Evolutionary conservation across 2,797 vertebrate species (phyloP).

Genomic region (Lacerta bilineata): DNA sequence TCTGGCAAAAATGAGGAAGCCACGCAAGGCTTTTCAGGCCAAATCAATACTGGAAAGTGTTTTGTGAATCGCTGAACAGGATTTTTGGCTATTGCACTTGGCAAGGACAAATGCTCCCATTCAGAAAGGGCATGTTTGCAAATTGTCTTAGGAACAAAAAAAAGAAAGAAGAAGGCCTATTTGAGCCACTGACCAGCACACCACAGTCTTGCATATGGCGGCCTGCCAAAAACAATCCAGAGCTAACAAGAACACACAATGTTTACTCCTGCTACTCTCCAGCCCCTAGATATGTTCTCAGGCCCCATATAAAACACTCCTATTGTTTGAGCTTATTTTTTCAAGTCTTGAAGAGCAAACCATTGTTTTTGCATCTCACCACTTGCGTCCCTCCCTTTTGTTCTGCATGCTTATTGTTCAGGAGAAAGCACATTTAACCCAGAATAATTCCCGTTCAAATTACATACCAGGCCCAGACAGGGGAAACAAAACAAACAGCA

Average conservation of each 20-base stretch:
- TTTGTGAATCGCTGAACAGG: constrained; percentile 56
- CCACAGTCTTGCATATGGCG: constrained; percentile 29
- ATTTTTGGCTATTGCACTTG: constrained; percentile 59
- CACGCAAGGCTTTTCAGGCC: constrained; percentile 60
- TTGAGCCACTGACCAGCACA: constrained; percentile 41
- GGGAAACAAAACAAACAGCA: background rate
- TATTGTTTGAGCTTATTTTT: constrained; percentile 59
- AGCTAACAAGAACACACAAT: constrained; percentile 54
- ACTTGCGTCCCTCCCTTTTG: background rate
- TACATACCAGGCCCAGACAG: background rate
- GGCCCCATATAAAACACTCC: constrained; percentile 51
- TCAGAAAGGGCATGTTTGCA: constrained; percentile 54
- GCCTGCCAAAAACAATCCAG: constrained; percentile 62
- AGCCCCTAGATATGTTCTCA: constrained; percentile 31
- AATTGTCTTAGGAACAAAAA: constrained; percentile 62
- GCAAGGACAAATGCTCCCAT: constrained; percentile 58
- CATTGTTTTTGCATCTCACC: constrained; percentile 50
- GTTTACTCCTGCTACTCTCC: constrained; percentile 64
- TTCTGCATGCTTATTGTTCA: constrained; percentile 4
- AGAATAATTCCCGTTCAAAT: background rate
- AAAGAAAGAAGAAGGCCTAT: constrained; percentile 47
- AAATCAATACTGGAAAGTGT: constrained; percentile 51
- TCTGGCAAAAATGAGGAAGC: constrained; percentile 41
- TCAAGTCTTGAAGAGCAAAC: constrained; percentile 41
- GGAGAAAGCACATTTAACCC: background rate